These are phyloP conservation scores for Columba guinea DNA, from an alignment of 2,797 vertebrate species.

Conservation along the genomic window DNA sequence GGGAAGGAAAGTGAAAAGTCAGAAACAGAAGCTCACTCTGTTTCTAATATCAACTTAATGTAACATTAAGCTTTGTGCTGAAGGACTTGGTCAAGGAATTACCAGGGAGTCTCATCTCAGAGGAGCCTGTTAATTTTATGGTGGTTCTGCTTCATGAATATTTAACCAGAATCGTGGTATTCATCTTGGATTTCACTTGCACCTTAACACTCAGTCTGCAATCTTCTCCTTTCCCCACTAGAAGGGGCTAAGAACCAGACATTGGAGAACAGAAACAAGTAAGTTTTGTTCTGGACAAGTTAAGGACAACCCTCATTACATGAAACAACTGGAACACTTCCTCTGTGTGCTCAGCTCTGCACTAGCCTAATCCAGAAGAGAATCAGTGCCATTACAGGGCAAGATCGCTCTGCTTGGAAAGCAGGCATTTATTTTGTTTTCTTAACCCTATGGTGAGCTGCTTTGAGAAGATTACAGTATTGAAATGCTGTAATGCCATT, in stretches of 20 bases:
- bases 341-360: background rate
- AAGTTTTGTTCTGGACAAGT: fast-evolving
- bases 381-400: background rate
- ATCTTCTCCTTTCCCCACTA: background rate
- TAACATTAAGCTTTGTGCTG: background rate
- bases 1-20: background rate
- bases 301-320: background rate
- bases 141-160: background rate
- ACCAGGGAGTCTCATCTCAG: background rate
- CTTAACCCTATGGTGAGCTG: background rate
- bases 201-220: background rate
- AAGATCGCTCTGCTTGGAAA: background rate
- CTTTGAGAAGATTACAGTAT: background rate
- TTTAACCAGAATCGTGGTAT: background rate
- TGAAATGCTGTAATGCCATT: background rate
- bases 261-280: background rate
- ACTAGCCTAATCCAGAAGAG: background rate
- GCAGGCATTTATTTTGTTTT: background rate
- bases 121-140: background rate
- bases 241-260: background rate
- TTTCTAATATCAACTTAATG: background rate
- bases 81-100: background rate
- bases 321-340: fast-evolving
- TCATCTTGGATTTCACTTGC: background rate
- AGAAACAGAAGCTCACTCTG: background rate